Base-by-base conservation (phyloP, 2,113 vertebrate species). In the Burhinus bistriatus region DNA sequence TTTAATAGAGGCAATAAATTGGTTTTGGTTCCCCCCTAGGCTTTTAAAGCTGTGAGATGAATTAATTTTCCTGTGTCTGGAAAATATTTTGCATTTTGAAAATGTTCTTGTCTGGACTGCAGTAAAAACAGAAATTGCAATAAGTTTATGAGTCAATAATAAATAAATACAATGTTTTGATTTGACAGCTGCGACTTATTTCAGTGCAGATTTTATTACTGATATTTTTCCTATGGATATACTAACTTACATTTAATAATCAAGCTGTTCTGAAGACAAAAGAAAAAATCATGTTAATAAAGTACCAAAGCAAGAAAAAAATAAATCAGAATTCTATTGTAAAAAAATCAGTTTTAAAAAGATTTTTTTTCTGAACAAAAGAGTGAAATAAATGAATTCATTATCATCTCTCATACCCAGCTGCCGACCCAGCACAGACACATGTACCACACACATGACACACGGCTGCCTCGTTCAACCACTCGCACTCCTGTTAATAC, bases 391-490 rank as follows among this genome's bases (percentile, higher is more conserved):
- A 80, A 90, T 3, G 9, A 73, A 27, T 36, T 21, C 2, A 40
- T 44, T 64, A 69, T 45, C 27, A 83, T 11, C 15, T 62, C 13
- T 71, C 38, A 59, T 10, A 23, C 1, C 6, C 32, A 44, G 32
- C 23, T 65, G 26, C 34, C 83, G 40, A 61, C 18, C 49, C 45
- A 86, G 79, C 40, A 36, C 27, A 69, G 9, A 22, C 25, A 15
- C 0, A 0, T 0, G 5, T 38, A 21, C 10, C 52, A 27, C 20
- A 16, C 20, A 25, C 34, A 34, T 0, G 6, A 19, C 32, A n/a
- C 11, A 58, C 1, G 6, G 34, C 21, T 5, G 1, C 47, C n/a
- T 82, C 26, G 12, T 89, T 83, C 82, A 85, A 32, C 45, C 19
- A 3, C n/a, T 49, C 61, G 70, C 13, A 7, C 19, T 57, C 47